Conservation (phyloP, 2,888 invertebrate species). For the Drosophila imparisetae region DNA sequence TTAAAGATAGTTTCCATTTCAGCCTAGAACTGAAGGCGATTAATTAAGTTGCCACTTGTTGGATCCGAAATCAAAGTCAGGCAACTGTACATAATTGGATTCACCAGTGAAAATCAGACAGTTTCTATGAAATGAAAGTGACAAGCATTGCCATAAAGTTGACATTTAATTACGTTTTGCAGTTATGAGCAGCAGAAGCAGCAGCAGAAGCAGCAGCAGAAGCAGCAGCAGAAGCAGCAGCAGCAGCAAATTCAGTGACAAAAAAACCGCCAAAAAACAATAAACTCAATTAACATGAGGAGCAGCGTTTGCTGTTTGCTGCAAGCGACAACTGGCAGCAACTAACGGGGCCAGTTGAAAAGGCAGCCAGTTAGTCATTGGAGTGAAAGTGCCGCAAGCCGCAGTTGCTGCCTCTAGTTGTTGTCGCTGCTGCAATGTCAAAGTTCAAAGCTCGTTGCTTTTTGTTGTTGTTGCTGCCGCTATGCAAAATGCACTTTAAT, state of each 20-base stretch:
- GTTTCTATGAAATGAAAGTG: conserved; percentile 65
- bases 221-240: background rate
- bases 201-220: background rate
- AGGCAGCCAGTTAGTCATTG: conserved; percentile 27
- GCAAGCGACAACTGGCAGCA: conserved; percentile 32
- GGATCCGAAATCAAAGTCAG: conserved; percentile 40
- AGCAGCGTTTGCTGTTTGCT: conserved; percentile 45
- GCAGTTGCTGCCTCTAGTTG: conserved; percentile 13
- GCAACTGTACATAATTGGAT: conserved; percentile 71
- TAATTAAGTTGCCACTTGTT: conserved; percentile 45
- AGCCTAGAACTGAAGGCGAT: conserved; percentile 14
- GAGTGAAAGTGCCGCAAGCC: conserved; percentile 69
- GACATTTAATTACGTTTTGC: conserved; percentile 33
- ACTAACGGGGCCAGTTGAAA: conserved; percentile 49
- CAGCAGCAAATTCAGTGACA: background rate
- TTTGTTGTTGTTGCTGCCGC: conserved; percentile 14
- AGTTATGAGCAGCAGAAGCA: conserved; percentile 44
- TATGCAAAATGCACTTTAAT: conserved; percentile 51
- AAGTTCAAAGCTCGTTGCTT: conserved; percentile 54
- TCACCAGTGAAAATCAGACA: conserved; percentile 59
- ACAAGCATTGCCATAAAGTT: conserved; percentile 43
- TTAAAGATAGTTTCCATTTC: conserved; percentile 8
- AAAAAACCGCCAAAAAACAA: conserved; percentile 19
- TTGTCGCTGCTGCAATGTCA: conserved; percentile 57
- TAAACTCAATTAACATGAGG: conserved; percentile 70